A percentile compares a stretch with the other conserved stretches of the same genome.
phyloP scores from a whole-genome alignment of 2,888 invertebrate species.

The Drosophila merina region DNA sequence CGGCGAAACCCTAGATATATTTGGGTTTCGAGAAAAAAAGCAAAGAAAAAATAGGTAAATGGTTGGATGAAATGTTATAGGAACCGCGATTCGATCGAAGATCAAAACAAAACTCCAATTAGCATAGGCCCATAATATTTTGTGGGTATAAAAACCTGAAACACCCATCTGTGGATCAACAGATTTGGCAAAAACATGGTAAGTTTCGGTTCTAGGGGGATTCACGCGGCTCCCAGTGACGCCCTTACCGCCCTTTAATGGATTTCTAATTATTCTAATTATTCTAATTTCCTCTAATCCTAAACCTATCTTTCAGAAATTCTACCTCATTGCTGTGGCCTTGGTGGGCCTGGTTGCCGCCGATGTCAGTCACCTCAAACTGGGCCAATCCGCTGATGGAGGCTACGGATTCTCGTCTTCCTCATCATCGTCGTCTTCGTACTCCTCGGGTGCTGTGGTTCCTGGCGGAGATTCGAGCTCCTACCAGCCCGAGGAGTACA shows the following conservation, averaged over 20 bases:
- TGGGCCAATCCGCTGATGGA: constrained; percentile 41
- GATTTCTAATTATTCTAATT: background rate
- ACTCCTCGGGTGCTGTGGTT: constrained; percentile 1
- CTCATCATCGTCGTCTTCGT: constrained; percentile 9
- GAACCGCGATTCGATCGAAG: constrained; percentile 15
- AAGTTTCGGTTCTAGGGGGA: constrained; percentile 49
- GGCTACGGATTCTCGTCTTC: constrained; percentile 53
- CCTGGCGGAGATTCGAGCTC: constrained; percentile 23
- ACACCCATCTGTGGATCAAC: constrained; percentile 47
- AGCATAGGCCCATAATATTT: constrained; percentile 60
- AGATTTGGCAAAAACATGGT: constrained; percentile 66
- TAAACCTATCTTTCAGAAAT: constrained; percentile 51
- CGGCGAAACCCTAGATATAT: background rate
- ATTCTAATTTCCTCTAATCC: background rate
- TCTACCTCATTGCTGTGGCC: constrained; percentile 57
- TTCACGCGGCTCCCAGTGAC: constrained; percentile 18
- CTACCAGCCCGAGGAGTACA: constrained; percentile 28
- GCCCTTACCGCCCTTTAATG: constrained; percentile 2
- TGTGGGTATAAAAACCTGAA: constrained; percentile 67
- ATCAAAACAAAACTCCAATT: constrained; percentile 62
- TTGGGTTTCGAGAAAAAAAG: constrained; percentile 2
- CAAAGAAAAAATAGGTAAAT: constrained; percentile 7
- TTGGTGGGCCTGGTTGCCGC: constrained; percentile 62
- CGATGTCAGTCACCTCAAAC: constrained; percentile 74
- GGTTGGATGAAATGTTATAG: constrained; percentile 3